These are phyloP conservation scores for Cynocephalus volans DNA, from an alignment of 2,113 vertebrate genomes.

Conservation along the genomic window DNA sequence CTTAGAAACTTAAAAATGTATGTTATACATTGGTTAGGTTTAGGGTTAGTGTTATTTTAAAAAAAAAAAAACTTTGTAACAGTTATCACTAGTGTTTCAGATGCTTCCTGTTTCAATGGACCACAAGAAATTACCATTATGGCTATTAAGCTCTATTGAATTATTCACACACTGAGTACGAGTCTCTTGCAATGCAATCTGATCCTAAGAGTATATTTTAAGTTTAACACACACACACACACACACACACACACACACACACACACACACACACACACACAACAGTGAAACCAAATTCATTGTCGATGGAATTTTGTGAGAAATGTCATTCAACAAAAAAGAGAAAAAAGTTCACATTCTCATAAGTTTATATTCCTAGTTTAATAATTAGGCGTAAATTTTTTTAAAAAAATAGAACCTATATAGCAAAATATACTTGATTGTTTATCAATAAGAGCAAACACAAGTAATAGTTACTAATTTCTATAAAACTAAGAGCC, in stretches of 20 bases:
- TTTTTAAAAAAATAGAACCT: neutral
- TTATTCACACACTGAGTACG: constrained; percentile 87
- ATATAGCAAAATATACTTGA: neutral
- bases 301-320: constrained; percentile 81
- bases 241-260: too few species aligned
- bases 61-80: constrained; percentile 7
- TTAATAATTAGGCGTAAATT: neutral
- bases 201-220: constrained; percentile 87
- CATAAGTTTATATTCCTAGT: neutral
- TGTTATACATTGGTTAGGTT: neutral
- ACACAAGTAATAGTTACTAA: neutral
- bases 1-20: neutral
- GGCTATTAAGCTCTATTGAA: constrained; percentile 86
- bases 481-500: neutral
- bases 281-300: constrained; percentile 84
- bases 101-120: constrained; percentile 82
- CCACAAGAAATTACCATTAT: constrained; percentile 87
- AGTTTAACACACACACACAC: constrained; percentile 73
- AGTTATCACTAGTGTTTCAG: constrained; percentile 75
- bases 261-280: too few species aligned
- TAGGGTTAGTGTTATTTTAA: neutral
- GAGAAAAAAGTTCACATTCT: neutral
- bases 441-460: neutral
- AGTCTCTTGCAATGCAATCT: constrained; percentile 83
- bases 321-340: constrained; percentile 27